These are phyloP conservation scores for Ganaspis brasiliensis DNA, from an alignment of 2,888 invertebrate genomes.

Conservation along the genomic window DNA sequence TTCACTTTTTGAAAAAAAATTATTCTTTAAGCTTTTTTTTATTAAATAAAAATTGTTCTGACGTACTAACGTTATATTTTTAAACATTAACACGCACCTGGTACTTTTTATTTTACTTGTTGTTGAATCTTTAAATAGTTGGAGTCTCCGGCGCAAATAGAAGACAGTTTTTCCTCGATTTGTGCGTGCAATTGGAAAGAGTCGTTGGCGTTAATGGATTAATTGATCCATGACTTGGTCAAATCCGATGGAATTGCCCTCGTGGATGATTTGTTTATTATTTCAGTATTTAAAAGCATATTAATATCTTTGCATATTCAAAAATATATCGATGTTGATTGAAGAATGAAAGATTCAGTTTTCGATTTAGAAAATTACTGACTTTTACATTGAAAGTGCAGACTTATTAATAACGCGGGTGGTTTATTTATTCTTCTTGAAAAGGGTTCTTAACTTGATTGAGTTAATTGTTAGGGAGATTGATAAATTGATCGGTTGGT, in stretches of 20 bases:
- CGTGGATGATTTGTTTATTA: constrained; percentile 13
- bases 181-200: constrained; percentile 1
- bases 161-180: constrained; percentile 9
- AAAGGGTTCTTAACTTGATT: too few species aligned
- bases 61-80: not conserved
- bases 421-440: too few species aligned
- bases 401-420: too few species aligned
- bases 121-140: not conserved
- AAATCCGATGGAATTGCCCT: constrained; percentile 4
- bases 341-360: not conserved
- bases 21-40: too few species aligned
- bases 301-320: not conserved
- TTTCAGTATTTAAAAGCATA: constrained; percentile 7
- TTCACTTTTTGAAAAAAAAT: not conserved
- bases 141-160: not conserved
- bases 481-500: too few species aligned
- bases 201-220: constrained; percentile 27
- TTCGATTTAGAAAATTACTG: not conserved
- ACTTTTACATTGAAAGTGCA: not conserved
- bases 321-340: not conserved
- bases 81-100: not conserved
- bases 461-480: too few species aligned
- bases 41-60: not conserved
- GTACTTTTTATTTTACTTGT: not conserved
- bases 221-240: not conserved